These are phyloP conservation scores for Chouioia cunea DNA, from an alignment of 2,888 invertebrate species.

Conservation along the genomic window DNA sequence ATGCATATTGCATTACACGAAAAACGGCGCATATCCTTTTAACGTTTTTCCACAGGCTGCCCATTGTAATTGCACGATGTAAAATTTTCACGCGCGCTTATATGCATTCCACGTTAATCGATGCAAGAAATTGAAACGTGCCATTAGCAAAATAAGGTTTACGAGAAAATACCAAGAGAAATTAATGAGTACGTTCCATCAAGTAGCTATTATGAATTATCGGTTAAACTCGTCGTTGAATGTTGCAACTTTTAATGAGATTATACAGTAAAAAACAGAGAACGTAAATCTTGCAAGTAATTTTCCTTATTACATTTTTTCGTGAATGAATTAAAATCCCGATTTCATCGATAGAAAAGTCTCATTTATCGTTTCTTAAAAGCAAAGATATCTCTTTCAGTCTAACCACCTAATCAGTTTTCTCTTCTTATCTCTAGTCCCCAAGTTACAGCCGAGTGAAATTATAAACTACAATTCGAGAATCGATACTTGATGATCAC, in stretches of 20 bases:
- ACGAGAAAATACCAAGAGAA: slow-evolving; percentile 34
- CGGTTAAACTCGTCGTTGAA: slow-evolving; percentile 24
- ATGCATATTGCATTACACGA: slow-evolving; percentile 37
- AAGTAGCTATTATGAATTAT: slow-evolving; percentile 35
- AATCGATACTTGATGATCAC: slow-evolving; percentile 27
- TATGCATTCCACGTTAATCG: slow-evolving; percentile 42
- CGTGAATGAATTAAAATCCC: no score
- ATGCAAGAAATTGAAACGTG: slow-evolving; percentile 46
- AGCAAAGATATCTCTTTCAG: no score
- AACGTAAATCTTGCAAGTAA: background rate
- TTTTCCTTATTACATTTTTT: background rate
- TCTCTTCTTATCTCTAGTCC: no score
- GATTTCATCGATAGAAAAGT: no score
- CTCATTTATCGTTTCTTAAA: no score
- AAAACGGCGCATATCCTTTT: slow-evolving; percentile 34
- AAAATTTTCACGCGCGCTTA: slow-evolving; percentile 43
- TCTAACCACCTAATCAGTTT: no score
- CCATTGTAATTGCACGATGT: slow-evolving; percentile 43
- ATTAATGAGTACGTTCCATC: slow-evolving; percentile 43
- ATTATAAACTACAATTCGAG: slow-evolving; percentile 30
- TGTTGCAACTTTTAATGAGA: slow-evolving; percentile 1
- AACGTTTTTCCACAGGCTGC: slow-evolving; percentile 26
- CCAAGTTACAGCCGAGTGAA: background rate
- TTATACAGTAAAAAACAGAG: background rate
- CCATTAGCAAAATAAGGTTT: slow-evolving; percentile 42